Percentiles rank a stretch among this genome's conserved stretches.
Evolutionary conservation across 1,140 invertebrate species (phyloP).

Genomic region (Tetramorium parvispinum): DNA sequence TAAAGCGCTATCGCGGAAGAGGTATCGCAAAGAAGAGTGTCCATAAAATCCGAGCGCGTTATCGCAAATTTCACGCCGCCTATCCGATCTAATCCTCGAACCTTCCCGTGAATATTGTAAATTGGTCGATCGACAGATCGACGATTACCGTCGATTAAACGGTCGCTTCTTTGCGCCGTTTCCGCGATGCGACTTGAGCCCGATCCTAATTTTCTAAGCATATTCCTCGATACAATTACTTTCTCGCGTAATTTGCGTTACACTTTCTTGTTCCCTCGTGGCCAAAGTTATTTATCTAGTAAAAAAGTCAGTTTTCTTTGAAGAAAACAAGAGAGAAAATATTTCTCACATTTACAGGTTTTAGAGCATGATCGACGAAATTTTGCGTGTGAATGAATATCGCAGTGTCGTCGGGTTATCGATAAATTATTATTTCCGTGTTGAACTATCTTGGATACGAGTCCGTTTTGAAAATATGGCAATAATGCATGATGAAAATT

Average conservation of each 20-base stretch:
- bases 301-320: not conserved
- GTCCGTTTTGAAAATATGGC: not conserved
- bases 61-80: slow-evolving; percentile 51
- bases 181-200: not conserved
- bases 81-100: slow-evolving; percentile 57
- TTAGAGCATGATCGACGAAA: not conserved
- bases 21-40: not conserved
- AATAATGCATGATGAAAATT: slow-evolving; percentile 1
- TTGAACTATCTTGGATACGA: not conserved
- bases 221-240: not conserved
- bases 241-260: not conserved
- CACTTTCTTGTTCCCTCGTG: not conserved
- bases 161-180: not conserved
- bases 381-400: not conserved
- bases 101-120: slow-evolving; percentile 15
- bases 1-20: slow-evolving; percentile 21
- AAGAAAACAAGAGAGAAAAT: not conserved
- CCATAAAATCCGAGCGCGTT: slow-evolving; percentile 60
- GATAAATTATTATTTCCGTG: not conserved
- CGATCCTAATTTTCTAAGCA: not conserved
- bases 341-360: not conserved
- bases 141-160: not conserved
- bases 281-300: not conserved
- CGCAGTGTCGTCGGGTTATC: not conserved
- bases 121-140: slow-evolving; percentile 22